phyloP scores from a whole-genome alignment of 2,888 invertebrate genomes.

The Ommatoiulus sabulosus region DNA sequence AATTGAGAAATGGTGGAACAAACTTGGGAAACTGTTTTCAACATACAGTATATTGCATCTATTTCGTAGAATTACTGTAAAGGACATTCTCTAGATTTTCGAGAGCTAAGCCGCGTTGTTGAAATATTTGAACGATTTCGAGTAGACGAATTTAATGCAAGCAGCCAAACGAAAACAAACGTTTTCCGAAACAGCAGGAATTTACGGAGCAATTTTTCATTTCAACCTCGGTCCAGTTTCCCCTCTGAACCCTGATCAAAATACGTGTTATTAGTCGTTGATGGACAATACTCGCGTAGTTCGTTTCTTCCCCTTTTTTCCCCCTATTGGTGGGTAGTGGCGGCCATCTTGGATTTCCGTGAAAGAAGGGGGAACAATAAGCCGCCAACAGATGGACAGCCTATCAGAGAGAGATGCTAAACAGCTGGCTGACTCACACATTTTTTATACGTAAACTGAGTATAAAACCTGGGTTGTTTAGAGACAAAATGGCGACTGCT shows the following conservation, averaged over 20 bases:
- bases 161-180: background rate
- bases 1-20: no score
- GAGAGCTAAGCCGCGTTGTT: no score
- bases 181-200: background rate
- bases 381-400: conserved; percentile 52
- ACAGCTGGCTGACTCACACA: conserved; percentile 28
- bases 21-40: no score
- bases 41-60: no score
- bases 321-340: conserved; percentile 29
- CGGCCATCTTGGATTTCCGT: conserved; percentile 30
- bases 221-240: background rate
- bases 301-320: conserved; percentile 12
- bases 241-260: conserved; percentile 21
- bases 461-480: background rate
- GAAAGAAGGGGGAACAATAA: conserved; percentile 49
- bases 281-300: conserved; percentile 24
- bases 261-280: conserved; percentile 44
- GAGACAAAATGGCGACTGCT: conserved; percentile 16
- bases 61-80: no score
- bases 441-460: background rate
- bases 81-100: no score
- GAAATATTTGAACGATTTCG: no score
- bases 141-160: background rate
- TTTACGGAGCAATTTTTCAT: background rate
- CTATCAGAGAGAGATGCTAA: conserved; percentile 47